These are phyloP conservation scores for Rhagium mordax DNA, from an alignment of 2,888 invertebrate species.

Conservation along the genomic window DNA sequence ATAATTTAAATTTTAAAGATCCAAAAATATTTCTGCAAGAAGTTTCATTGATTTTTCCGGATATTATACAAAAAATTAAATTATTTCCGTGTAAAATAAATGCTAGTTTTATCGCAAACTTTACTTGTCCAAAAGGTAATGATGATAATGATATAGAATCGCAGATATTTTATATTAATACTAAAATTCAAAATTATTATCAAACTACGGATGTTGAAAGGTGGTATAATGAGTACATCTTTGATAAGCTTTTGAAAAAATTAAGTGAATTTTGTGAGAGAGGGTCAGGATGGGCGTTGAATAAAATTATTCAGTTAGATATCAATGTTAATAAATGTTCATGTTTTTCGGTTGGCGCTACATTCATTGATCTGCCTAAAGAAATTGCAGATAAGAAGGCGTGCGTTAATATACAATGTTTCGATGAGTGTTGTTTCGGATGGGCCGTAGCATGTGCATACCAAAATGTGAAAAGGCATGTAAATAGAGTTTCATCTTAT, in stretches of 20 bases:
- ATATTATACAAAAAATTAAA: not conserved
- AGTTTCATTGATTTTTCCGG: not conserved
- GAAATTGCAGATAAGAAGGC: not conserved
- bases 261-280: not conserved
- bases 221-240: not conserved
- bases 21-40: not conserved
- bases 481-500: not conserved
- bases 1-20: not conserved
- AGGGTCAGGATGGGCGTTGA: not conserved
- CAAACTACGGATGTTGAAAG: not conserved
- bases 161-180: not conserved
- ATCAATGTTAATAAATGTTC: not conserved
- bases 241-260: not conserved
- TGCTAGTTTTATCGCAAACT: not conserved
- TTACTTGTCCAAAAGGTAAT: constrained; percentile 16
- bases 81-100: not conserved
- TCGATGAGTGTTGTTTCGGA: not conserved
- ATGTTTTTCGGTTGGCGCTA: not conserved
- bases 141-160: not conserved
- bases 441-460: not conserved
- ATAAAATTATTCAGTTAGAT: not conserved
- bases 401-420: not conserved
- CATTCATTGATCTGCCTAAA: not conserved
- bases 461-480: not conserved
- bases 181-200: not conserved